A percentile compares a stretch with the other conserved stretches of the same genome.
phyloP scores from a whole-genome alignment of 1,140 invertebrate species.

The Araneus ventricosus region DNA sequence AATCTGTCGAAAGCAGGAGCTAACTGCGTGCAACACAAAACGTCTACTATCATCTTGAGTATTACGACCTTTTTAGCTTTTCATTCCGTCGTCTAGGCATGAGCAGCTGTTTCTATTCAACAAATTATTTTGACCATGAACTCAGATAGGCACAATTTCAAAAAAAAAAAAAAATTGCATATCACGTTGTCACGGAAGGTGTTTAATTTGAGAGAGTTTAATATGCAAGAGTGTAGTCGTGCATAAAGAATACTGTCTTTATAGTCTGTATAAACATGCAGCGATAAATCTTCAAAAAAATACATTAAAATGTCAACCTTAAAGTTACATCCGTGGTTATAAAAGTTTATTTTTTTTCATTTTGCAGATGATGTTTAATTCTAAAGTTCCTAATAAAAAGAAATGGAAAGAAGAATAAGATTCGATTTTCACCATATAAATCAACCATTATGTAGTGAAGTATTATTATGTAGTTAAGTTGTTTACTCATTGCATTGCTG shows the following conservation, averaged over 20 bases:
- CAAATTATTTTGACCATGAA: conserved; percentile 29
- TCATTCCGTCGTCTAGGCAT: background rate
- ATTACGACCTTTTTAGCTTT: conserved; percentile 5
- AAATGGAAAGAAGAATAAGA: too few relatives aligned
- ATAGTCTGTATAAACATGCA: background rate
- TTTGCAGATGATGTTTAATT: too few relatives aligned
- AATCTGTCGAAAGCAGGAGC: conserved; percentile 3
- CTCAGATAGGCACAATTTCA: background rate
- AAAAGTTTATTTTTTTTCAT: too few relatives aligned
- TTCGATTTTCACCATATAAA: too few relatives aligned
- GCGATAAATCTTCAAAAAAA: too few relatives aligned
- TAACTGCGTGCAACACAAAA: background rate
- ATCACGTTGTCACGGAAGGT: conserved; percentile 15
- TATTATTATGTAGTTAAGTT: too few relatives aligned
- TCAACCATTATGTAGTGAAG: too few relatives aligned
- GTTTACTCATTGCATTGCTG: too few relatives aligned
- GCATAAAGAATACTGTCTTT: background rate
- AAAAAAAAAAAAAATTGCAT: conserved; percentile 9
- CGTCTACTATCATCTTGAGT: background rate
- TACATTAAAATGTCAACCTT: too few relatives aligned
- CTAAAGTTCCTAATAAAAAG: too few relatives aligned
- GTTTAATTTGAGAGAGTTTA: conserved; percentile 15
- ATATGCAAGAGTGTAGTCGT: background rate
- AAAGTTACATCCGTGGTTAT: too few relatives aligned
- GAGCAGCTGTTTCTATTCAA: conserved; percentile 19